These are phyloP conservation scores for Leptopterna dolabrata DNA, from an alignment of 2,888 invertebrate genomes.

Conservation along the genomic window DNA sequence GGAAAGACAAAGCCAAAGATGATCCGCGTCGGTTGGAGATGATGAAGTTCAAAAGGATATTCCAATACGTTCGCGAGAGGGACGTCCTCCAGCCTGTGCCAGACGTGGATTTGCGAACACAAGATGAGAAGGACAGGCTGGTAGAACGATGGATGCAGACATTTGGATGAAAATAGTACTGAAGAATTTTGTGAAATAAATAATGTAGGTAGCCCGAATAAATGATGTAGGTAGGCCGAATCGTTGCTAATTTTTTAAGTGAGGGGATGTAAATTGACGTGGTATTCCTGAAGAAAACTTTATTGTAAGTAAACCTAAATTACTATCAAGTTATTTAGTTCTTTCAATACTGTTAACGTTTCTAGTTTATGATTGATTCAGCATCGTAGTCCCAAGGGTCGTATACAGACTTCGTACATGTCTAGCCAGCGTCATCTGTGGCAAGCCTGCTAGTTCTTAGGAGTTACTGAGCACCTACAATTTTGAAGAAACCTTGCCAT, in stretches of 20 bases:
- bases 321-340: neutral
- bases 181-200: too few relatives aligned
- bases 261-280: neutral
- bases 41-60: conserved; percentile 45
- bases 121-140: conserved; percentile 17
- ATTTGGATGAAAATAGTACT: too few relatives aligned
- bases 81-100: conserved; percentile 21
- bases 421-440: too few relatives aligned
- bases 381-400: too few relatives aligned
- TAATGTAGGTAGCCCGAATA: too few relatives aligned
- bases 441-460: too few relatives aligned
- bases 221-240: neutral
- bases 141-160: conserved; percentile 33
- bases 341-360: neutral
- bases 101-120: conserved; percentile 22
- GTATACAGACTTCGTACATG: too few relatives aligned
- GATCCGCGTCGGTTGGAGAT: conserved; percentile 36
- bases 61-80: conserved; percentile 40
- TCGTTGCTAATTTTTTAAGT: neutral
- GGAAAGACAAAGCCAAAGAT: conserved; percentile 41
- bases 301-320: neutral
- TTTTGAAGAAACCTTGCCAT: too few relatives aligned
- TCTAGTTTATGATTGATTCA: too few relatives aligned
- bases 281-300: neutral
- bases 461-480: too few relatives aligned